These are phyloP conservation scores for Dryadula phaetusa DNA, from an alignment of 2,888 invertebrate species.

Conservation along the genomic window DNA sequence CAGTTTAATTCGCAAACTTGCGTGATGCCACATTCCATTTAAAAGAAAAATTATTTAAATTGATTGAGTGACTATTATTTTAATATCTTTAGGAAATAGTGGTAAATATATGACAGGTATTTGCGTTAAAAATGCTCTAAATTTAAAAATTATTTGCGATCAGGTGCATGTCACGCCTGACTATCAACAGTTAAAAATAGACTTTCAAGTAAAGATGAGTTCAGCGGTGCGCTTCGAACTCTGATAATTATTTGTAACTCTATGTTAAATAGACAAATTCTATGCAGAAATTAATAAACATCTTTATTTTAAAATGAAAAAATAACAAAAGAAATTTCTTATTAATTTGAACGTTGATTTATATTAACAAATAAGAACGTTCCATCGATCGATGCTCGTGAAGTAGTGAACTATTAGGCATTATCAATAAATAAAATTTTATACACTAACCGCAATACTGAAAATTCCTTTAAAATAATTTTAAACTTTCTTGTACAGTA, in stretches of 20 bases:
- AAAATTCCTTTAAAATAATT: background rate
- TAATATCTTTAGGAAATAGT: background rate
- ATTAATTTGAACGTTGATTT: background rate
- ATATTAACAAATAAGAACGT: background rate
- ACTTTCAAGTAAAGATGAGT: constrained; percentile 35
- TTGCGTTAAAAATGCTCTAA: background rate
- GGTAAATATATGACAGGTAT: background rate
- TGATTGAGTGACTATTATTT: too few species aligned
- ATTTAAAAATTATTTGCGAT: background rate
- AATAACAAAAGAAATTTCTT: background rate
- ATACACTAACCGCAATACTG: background rate
- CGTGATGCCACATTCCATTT: too few species aligned
- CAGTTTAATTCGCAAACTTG: too few species aligned
- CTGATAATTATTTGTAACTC: constrained; percentile 21
- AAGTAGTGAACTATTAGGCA: too few species aligned
- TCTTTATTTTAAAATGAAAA: background rate
- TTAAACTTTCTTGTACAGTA: background rate
- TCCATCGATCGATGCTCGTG: background rate
- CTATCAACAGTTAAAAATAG: constrained; percentile 39
- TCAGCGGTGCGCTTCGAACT: constrained; percentile 26
- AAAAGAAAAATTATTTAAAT: too few species aligned
- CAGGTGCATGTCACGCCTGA: constrained; percentile 33
- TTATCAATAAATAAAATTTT: background rate
- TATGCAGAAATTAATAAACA: background rate
- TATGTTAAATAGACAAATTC: constrained; percentile 18